These are phyloP conservation scores for Daboia siamensis DNA, from an alignment of 2,113 vertebrate species.

Conservation along the genomic window DNA sequence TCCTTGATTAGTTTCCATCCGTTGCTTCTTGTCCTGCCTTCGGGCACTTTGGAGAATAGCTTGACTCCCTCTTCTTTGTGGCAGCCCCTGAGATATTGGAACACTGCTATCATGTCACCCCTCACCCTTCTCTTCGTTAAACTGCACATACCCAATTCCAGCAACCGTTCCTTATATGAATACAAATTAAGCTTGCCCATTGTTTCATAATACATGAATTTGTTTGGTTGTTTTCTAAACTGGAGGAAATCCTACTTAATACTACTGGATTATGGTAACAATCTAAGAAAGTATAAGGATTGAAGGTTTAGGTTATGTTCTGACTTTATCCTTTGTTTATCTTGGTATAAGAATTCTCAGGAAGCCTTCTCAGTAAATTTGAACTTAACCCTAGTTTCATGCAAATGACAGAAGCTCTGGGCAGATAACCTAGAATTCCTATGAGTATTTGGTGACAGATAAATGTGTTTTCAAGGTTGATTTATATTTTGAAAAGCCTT, in stretches of 20 bases:
- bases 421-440: not conserved
- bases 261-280: not conserved
- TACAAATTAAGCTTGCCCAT: not conserved
- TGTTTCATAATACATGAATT: not conserved
- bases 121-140: no score
- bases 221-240: not conserved
- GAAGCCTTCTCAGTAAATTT: not conserved
- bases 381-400: not conserved
- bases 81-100: no score
- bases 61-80: no score
- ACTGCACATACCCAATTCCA: no score
- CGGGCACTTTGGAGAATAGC: no score
- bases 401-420: not conserved
- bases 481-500: not conserved
- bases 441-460: not conserved
- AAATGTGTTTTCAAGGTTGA: not conserved
- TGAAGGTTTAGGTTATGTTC: not conserved
- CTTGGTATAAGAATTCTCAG: not conserved
- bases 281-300: not conserved
- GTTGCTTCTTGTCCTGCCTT: no score
- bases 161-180: no score
- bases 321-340: not conserved
- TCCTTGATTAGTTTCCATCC: no score
- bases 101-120: no score
- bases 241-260: not conserved